Percentiles rank a stretch among this genome's conserved stretches.
These are phyloP conservation scores for Phoxinus dragarum DNA, from an alignment of 2,797 vertebrate species.

Conservation along the genomic window DNA sequence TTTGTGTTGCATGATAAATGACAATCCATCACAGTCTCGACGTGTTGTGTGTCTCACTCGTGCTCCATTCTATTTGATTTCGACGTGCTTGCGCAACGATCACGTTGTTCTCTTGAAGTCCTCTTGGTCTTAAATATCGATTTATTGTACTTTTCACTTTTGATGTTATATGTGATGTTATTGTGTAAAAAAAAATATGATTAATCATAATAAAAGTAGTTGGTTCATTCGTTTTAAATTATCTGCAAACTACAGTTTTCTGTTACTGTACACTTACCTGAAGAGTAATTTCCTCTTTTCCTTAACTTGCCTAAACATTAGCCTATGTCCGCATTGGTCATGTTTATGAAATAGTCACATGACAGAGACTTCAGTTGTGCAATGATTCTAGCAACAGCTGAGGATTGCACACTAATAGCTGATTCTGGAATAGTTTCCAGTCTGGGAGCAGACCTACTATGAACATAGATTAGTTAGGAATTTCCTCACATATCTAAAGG, in stretches of 20 bases:
- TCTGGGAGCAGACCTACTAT: background rate
- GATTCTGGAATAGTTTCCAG: background rate
- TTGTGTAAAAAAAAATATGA: background rate
- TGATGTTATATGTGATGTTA: background rate
- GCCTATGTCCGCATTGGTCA: background rate
- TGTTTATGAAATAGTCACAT: slow-evolving; percentile 8
- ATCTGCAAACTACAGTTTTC: background rate
- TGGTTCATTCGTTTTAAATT: background rate
- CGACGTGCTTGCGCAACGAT: background rate
- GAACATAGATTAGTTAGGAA: background rate
- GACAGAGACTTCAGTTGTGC: background rate
- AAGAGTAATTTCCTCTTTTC: background rate
- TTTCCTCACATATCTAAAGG: background rate
- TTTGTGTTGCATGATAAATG: background rate
- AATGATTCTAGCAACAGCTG: background rate
- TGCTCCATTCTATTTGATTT: background rate
- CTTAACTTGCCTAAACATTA: background rate
- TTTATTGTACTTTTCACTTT: background rate
- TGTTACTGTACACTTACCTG: background rate
- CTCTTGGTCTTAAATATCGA: background rate
- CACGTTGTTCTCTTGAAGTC: background rate
- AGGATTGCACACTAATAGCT: background rate
- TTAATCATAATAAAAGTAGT: background rate
- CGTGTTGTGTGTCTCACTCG: background rate
- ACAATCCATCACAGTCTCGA: background rate